Base-by-base conservation (phyloP, 2,113 vertebrate genomes). In the Myrmophylax atrothorax region DNA sequence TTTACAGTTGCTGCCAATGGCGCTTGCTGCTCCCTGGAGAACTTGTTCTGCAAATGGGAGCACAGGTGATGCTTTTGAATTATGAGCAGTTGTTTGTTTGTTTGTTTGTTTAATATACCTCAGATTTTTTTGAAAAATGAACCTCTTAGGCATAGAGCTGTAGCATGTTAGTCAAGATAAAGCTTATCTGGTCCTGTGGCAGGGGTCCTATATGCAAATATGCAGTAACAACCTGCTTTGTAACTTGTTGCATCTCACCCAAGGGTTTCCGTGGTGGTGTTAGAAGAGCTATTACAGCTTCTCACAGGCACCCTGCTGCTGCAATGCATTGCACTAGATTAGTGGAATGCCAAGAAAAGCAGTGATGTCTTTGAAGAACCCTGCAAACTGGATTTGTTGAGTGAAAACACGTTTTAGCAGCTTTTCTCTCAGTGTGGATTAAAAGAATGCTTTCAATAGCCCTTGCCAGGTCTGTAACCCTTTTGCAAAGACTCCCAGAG, bases 71-170 rank as follows among this genome's bases (percentile, higher is more conserved):
- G 14, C 4, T 55, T 91, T 78, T 59, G 22, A 74, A 76, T 79
- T 9, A 62, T 38, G 17, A 26, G 16, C 35, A 42, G 40, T 42
- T 42, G 40, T 42, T 42, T 42, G 40, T 13, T 42, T 42, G 40
- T 42, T 38, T 62, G 31, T 56, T 56, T 12, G 25, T 15, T 52
- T 84, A 83, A 60, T 26, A 4, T 44, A 42, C n/a, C 35, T 90
- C 24, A 63, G 1, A 55, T 44, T 77, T 75, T 5, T 6, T 47
- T 31, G 0, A 50, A 69, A 84, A 53, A 38, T 12, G 0, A 69
- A 2, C 10, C 13, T 60, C 17, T 80, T 16, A 59, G 33, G 31
- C 28, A 42, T 5, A 62, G 23, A 72, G 7, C 14, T 28, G 59
- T 17, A 56, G 29, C 19, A 77, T 10, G 23, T 58, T 44, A 87